Evolutionary conservation across 2,113 vertebrate genomes (phyloP).

Genomic region (Ramphastos sulfuratus): DNA sequence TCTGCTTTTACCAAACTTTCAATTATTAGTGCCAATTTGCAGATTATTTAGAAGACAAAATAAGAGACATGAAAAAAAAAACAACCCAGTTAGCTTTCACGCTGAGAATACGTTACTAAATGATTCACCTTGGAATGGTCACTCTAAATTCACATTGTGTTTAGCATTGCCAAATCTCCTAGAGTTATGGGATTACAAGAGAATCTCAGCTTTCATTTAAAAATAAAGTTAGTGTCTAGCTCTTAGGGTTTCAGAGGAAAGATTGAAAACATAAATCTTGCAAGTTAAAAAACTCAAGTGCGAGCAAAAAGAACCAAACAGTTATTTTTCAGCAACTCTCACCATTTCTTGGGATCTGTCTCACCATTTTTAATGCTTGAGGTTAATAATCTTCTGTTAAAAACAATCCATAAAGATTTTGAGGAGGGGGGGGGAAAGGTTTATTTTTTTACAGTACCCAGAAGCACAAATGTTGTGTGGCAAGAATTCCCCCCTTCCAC

Average conservation of each 20-base stretch:
- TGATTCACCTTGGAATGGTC: conserved; percentile 65
- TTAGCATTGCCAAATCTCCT: conserved; percentile 43
- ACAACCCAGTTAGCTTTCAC: background rate
- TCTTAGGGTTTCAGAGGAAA: conserved; percentile 2
- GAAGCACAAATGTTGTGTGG: background rate
- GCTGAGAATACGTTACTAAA: background rate
- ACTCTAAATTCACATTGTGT: conserved; percentile 27
- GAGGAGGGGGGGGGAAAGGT: background rate
- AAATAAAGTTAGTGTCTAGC: conserved; percentile 51
- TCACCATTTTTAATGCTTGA: background rate
- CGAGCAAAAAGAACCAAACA: conserved; percentile 14
- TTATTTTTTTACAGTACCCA: background rate
- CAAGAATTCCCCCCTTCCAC: background rate
- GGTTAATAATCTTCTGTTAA: background rate
- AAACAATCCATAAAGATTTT: background rate
- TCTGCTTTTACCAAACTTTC: conserved; percentile 14
- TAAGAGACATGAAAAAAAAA: background rate
- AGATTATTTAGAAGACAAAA: conserved; percentile 48
- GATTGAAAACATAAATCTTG: conserved; percentile 21
- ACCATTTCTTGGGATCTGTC: background rate
- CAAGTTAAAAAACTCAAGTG: conserved; percentile 1
- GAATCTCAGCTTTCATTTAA: conserved; percentile 60
- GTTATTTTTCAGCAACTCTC: conserved; percentile 7
- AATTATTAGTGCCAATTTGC: conserved; percentile 28
- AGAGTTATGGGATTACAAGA: conserved; percentile 46